phyloP scores from a whole-genome alignment of 2,113 vertebrate genomes.

The Xiphorhynchus elegans region DNA sequence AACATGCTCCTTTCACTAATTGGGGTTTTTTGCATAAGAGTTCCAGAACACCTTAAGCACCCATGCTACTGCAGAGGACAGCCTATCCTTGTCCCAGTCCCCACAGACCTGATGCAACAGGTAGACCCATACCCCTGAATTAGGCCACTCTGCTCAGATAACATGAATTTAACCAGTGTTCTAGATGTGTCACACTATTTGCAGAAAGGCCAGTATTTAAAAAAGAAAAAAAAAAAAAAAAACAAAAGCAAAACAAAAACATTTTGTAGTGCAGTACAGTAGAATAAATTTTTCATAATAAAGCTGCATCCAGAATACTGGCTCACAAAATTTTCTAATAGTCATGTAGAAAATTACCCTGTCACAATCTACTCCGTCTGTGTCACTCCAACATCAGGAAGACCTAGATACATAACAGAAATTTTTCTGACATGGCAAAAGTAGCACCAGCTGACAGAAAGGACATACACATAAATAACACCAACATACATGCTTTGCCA shows the following conservation, averaged over 20 bases:
- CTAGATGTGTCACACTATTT: background rate
- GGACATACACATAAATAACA: background rate
- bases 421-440: background rate
- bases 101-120: background rate
- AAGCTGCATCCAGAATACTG: background rate
- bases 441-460: background rate
- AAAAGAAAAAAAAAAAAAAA: background rate
- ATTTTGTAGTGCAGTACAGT: background rate
- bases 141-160: background rate
- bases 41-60: background rate
- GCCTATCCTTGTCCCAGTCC: background rate
- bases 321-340: background rate
- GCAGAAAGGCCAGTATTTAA: background rate
- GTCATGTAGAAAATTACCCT: background rate
- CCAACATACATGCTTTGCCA: background rate
- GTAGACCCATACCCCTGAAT: background rate
- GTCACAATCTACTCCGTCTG: background rate
- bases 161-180: background rate
- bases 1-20: background rate
- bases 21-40: background rate
- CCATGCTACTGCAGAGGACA: background rate
- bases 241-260: background rate
- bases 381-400: background rate
- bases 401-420: background rate
- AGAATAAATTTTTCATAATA: background rate